phyloP scores from a whole-genome alignment of 1,140 invertebrate genomes.

The Intoshia linei region DNA sequence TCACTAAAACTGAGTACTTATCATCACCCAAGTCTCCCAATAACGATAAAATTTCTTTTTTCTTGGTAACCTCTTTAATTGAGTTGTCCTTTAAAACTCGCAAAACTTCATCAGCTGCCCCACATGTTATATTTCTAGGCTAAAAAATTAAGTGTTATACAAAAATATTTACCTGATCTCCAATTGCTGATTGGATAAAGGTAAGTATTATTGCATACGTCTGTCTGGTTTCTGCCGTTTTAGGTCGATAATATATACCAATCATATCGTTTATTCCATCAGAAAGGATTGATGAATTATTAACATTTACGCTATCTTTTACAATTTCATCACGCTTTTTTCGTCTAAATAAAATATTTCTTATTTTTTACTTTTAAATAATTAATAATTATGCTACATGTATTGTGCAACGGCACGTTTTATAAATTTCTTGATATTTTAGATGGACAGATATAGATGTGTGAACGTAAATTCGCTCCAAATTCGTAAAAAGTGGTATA shows the following conservation, averaged over 20 bases:
- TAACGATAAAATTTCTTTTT: slow-evolving; percentile 40
- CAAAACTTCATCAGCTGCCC: slow-evolving; percentile 84
- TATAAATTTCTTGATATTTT: neutral
- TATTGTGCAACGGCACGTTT: neutral
- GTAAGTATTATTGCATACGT: slow-evolving; percentile 76
- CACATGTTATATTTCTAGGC: slow-evolving; percentile 70
- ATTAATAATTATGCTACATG: neutral
- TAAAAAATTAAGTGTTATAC: slow-evolving; percentile 11
- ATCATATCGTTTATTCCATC: slow-evolving; percentile 62
- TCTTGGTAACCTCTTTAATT: slow-evolving; percentile 62
- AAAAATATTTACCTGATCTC: slow-evolving; percentile 38
- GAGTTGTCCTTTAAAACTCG: slow-evolving; percentile 71
- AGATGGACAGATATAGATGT: neutral
- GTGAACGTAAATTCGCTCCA: neutral
- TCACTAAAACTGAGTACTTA: slow-evolving; percentile 62
- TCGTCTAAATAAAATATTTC: slow-evolving; percentile 20
- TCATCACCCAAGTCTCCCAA: slow-evolving; percentile 60
- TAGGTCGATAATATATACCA: slow-evolving; percentile 66
- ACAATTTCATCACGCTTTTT: slow-evolving; percentile 40
- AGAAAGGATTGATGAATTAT: slow-evolving; percentile 44
- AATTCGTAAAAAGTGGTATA: too few relatives aligned
- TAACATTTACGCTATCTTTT: slow-evolving; percentile 57
- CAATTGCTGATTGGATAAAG: slow-evolving; percentile 79
- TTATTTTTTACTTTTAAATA: too few relatives aligned
- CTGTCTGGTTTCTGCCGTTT: slow-evolving; percentile 78